Evolutionary conservation across 2,888 invertebrate species (phyloP).

Genomic region (Philereme vetulata): DNA sequence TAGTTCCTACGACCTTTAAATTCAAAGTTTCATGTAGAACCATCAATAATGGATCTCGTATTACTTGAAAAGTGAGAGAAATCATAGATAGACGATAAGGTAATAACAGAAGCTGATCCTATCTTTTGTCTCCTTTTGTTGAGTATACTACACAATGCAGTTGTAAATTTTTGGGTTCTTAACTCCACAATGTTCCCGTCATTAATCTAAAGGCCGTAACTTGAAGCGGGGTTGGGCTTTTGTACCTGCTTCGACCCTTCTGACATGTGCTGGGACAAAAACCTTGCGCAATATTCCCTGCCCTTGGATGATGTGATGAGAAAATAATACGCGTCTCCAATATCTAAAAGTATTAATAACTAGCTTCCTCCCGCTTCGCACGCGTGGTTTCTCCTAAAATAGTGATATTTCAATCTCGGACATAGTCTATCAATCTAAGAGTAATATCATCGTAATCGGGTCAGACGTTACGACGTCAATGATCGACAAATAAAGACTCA

Average conservation of each 20-base stretch:
- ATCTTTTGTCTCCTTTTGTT: conserved; percentile 79
- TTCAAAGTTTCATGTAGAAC: conserved; percentile 53
- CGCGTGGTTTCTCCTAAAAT: too few species aligned
- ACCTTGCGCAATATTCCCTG: conserved; percentile 78
- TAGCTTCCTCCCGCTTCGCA: too few species aligned
- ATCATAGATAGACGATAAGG: conserved; percentile 79
- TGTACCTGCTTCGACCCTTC: conserved; percentile 78
- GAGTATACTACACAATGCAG: conserved; percentile 70
- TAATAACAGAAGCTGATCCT: conserved; percentile 81
- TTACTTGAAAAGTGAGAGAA: conserved; percentile 78
- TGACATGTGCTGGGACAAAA: conserved; percentile 80
- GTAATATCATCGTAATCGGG: too few species aligned
- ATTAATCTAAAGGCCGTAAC: conserved; percentile 81
- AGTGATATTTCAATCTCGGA: too few species aligned
- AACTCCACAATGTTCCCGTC: conserved; percentile 80
- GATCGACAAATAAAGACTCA: too few species aligned
- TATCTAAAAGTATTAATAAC: conserved; percentile 8
- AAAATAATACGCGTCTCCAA: conserved; percentile 61
- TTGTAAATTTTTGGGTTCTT: conserved; percentile 83
- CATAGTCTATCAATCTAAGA: too few species aligned
- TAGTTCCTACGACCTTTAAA: conserved; percentile 2
- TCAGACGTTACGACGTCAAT: too few species aligned
- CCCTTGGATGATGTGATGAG: conserved; percentile 72
- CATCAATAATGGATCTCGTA: conserved; percentile 70
- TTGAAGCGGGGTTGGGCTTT: conserved; percentile 74